These are phyloP conservation scores for Adelphocoris suturalis DNA, from an alignment of 2,888 invertebrate genomes.

Conservation along the genomic window DNA sequence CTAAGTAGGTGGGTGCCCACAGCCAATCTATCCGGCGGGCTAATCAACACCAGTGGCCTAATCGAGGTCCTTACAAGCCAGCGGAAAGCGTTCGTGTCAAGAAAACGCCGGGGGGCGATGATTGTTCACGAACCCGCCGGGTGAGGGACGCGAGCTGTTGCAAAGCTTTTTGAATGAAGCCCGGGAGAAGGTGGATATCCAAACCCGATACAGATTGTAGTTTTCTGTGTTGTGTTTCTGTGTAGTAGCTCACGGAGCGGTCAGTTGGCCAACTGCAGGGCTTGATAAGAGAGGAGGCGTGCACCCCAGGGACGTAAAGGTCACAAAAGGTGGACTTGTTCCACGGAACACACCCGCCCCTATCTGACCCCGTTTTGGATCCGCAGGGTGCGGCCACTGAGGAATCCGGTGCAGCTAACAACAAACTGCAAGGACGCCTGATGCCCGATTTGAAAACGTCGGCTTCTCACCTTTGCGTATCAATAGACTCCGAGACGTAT, in stretches of 20 bases:
- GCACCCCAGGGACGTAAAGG: constrained; percentile 36
- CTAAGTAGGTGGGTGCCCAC: neutral
- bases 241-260: neutral
- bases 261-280: constrained; percentile 37
- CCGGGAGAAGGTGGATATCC: neutral
- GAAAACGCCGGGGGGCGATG: constrained; percentile 4
- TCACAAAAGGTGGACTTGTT: constrained; percentile 62
- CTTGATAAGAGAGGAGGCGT: neutral
- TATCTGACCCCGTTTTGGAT: constrained; percentile 5
- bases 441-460: neutral
- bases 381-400: neutral
- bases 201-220: neutral
- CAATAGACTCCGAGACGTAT: neutral
- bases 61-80: neutral
- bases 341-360: constrained; percentile 21
- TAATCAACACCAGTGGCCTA: constrained; percentile 19
- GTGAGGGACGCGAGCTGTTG: neutral
- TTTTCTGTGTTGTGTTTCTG: neutral
- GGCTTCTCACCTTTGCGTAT: neutral
- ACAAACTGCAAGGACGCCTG: constrained; percentile 4
- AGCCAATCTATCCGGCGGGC: neutral
- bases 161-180: neutral
- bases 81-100: neutral
- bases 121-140: neutral
- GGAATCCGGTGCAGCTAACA: constrained; percentile 5